Percentiles rank a stretch among this genome's conserved stretches.
Evolutionary conservation across 2,797 vertebrate genomes (phyloP).

Genomic region (Poecilia velifera): DNA sequence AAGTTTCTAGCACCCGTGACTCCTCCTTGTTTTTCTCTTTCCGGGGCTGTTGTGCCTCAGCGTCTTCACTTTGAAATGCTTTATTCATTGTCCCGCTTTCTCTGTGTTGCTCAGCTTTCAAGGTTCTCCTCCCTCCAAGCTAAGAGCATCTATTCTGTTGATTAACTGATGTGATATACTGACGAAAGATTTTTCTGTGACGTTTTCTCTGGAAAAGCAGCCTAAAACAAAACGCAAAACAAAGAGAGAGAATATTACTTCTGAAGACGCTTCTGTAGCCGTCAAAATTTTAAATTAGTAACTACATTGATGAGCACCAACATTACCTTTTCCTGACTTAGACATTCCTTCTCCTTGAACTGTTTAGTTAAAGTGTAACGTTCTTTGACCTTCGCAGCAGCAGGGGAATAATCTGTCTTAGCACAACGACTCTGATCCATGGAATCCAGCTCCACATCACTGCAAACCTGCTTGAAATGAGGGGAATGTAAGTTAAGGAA

Average conservation of each 20-base stretch:
- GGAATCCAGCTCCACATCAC: conserved; percentile 77
- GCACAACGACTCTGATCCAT: conserved; percentile 51
- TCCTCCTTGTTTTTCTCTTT: conserved; percentile 14
- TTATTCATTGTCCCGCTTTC: conserved; percentile 18
- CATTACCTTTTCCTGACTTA: conserved; percentile 64
- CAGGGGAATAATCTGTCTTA: conserved; percentile 55
- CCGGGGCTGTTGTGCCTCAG: conserved; percentile 13
- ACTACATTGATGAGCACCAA: conserved; percentile 26
- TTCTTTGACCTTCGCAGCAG: conserved; percentile 54
- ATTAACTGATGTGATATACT: conserved; percentile 57
- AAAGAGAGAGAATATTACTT: not conserved
- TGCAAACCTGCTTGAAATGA: conserved; percentile 70
- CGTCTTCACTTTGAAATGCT: conserved; percentile 18
- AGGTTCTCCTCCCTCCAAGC: not conserved
- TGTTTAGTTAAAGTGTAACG: conserved; percentile 33
- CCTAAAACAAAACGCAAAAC: conserved; percentile 39
- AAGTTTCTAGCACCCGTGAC: conserved; percentile 11
- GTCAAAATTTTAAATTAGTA: not conserved
- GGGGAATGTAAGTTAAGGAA: not conserved
- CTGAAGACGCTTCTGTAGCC: not conserved
- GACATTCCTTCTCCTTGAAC: conserved; percentile 34
- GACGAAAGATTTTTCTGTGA: conserved; percentile 44
- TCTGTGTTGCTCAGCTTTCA: conserved; percentile 25
- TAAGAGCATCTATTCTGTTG: conserved; percentile 37
- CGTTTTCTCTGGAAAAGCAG: conserved; percentile 23